Evolutionary conservation across 2,113 vertebrate species (phyloP), one percentile per base, ranked within the genome.

Genomic region (Stercorarius parasiticus): DNA sequence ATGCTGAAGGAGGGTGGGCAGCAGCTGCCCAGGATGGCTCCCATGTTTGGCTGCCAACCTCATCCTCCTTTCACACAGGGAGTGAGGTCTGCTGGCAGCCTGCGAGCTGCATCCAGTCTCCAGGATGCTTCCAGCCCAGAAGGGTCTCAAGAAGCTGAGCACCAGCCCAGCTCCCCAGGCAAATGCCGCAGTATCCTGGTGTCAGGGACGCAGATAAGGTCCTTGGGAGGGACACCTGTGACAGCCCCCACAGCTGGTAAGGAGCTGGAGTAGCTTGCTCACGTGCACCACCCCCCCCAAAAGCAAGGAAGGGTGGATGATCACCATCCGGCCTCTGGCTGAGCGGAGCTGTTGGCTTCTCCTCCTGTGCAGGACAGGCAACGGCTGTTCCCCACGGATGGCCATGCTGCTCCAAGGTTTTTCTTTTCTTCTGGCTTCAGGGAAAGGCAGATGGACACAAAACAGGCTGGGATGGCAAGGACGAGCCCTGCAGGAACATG

Each of bases 291-390:
- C 9, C 15, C 9, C 47, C 27, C 30, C 65, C 7, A 4, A 59
- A 85, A 80, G 52, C 21, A 69, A 16, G 8, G 6, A 58, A 85
- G n/a, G 29, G 30, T 32, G 34, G 61, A 42, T 34, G 71, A 56
- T 15, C 43, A 30, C 25, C n/a, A 45, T 17, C 4, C 2, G 38
- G 53, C 3, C 40, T 6, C 15, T 0, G 1, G 9, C 40, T 18
- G 34, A 73, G 23, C 3, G 1, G 38, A 36, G 21, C 27, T 43
- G 10, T 49, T 83, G 32, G 27, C 38, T 90, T 79, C 74, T 45
- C 2, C 29, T 9, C 6, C 59, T 0, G 0, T 13, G 50, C 47
- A 49, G 53, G 62, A 27, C 14, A 65, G 40, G 40, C 1, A 5
- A 32, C 10, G 19, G 43, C n/a, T 38, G 10, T 62, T 76, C 27